A percentile compares a stretch with the other conserved stretches of the same genome.
These are phyloP conservation scores for Serrognathus titanus DNA, from an alignment of 2,888 invertebrate species.

Conservation along the genomic window DNA sequence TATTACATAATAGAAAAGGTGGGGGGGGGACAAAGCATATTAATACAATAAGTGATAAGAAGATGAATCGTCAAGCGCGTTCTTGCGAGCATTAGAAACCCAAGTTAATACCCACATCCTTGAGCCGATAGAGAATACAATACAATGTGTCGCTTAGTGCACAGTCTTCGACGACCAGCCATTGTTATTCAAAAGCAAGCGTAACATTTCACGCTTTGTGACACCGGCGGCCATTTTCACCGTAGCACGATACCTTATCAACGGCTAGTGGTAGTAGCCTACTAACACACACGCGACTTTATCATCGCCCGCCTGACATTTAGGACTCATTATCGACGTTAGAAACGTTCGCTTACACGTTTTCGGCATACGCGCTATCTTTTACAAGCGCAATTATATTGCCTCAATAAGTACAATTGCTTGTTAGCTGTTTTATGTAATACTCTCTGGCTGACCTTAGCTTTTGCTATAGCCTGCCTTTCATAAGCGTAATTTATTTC, in stretches of 20 bases:
- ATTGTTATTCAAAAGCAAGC: slow-evolving; percentile 46
- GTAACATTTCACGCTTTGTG: slow-evolving; percentile 47
- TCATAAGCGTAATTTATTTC: too few relatives aligned
- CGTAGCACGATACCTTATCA: slow-evolving; percentile 33
- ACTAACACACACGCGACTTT: slow-evolving; percentile 10
- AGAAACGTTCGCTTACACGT: slow-evolving; percentile 4
- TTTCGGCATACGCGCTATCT: slow-evolving; percentile 7
- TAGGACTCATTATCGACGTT: slow-evolving; percentile 15
- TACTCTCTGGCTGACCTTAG: neutral
- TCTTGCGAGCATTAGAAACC: slow-evolving; percentile 13
- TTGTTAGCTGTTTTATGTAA: slow-evolving; percentile 18
- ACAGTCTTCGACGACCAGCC: slow-evolving; percentile 32
- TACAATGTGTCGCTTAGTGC: slow-evolving; percentile 32
- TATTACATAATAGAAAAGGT: too few relatives aligned
- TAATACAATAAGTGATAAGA: neutral
- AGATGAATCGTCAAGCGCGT: slow-evolving; percentile 3
- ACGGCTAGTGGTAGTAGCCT: slow-evolving; percentile 25
- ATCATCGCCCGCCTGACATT: slow-evolving; percentile 20
- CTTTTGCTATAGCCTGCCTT: too few relatives aligned
- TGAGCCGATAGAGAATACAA: slow-evolving; percentile 30
- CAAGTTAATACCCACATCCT: slow-evolving; percentile 30
- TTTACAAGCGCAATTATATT: slow-evolving; percentile 18
- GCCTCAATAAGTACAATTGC: slow-evolving; percentile 24
- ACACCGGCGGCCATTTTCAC: slow-evolving; percentile 45
- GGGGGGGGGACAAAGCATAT: too few relatives aligned